Conservation (phyloP, 1,140 invertebrate genomes). For the Melitaea cinxia region DNA sequence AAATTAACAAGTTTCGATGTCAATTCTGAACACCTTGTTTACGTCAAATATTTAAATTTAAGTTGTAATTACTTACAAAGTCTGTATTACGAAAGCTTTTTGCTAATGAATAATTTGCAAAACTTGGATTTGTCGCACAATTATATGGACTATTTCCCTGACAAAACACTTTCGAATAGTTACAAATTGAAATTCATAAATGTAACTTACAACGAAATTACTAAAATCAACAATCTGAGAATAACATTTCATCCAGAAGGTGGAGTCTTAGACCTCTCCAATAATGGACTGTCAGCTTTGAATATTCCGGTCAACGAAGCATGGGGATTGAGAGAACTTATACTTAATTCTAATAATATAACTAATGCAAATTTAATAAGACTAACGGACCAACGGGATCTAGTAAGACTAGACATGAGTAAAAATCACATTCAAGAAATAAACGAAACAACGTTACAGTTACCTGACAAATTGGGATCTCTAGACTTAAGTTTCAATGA, state of each 20-base stretch:
- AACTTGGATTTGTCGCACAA: constrained; percentile 71
- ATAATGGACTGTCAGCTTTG: constrained; percentile 56
- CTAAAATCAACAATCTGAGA: constrained; percentile 46
- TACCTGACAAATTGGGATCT: constrained; percentile 49
- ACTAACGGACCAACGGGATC: constrained; percentile 50
- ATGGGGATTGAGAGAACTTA: constrained; percentile 46
- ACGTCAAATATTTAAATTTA: constrained; percentile 64
- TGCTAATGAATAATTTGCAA: constrained; percentile 58
- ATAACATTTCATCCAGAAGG: constrained; percentile 62
- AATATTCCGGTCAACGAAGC: constrained; percentile 57
- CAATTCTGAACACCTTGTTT: constrained; percentile 51
- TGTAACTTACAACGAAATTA: constrained; percentile 59
- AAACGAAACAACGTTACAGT: constrained; percentile 50
- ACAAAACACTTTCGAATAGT: constrained; percentile 52
- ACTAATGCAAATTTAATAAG: constrained; percentile 48
- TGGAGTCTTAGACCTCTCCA: constrained; percentile 63
- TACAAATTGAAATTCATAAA: constrained; percentile 57
- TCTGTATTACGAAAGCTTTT: constrained; percentile 60
- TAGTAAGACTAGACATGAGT: constrained; percentile 56
- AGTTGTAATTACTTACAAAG: constrained; percentile 57
- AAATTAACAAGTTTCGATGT: constrained; percentile 56
- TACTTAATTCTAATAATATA: constrained; percentile 63
- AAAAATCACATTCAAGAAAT: constrained; percentile 56
- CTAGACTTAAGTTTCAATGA: constrained; percentile 64
- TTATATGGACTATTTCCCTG: constrained; percentile 54